These are phyloP conservation scores for Heliangelus exortis DNA, from an alignment of 2,797 vertebrate species.

Conservation along the genomic window DNA sequence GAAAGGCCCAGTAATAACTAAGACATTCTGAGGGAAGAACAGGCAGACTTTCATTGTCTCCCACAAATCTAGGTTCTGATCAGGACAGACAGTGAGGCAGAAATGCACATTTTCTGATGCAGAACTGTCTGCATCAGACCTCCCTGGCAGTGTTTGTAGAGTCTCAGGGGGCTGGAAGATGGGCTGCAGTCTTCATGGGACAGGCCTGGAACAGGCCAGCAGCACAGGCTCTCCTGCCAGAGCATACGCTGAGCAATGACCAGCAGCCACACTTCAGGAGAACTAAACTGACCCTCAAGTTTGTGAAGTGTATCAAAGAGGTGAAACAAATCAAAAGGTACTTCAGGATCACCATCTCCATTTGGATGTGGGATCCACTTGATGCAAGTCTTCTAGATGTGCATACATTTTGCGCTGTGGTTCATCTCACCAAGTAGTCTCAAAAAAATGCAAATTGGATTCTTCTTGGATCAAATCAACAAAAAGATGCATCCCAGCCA, in stretches of 20 bases:
- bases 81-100: not conserved
- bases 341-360: not conserved
- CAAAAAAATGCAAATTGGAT: not conserved
- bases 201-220: not conserved
- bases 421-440: not conserved
- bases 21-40: not conserved
- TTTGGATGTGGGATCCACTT: not conserved
- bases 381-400: not conserved
- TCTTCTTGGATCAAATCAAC: not conserved
- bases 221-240: not conserved
- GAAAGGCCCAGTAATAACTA: not conserved
- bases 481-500: not conserved
- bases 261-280: not conserved
- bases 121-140: not conserved
- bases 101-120: not conserved
- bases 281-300: not conserved
- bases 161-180: not conserved
- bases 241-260: not conserved
- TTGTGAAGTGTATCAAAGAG: not conserved
- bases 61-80: not conserved
- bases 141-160: not conserved
- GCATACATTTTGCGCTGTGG: not conserved
- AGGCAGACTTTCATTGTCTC: not conserved
- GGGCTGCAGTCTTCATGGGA: not conserved
- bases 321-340: not conserved